phyloP scores from a whole-genome alignment of 2,888 invertebrate species.

The Pandemis heparana region DNA sequence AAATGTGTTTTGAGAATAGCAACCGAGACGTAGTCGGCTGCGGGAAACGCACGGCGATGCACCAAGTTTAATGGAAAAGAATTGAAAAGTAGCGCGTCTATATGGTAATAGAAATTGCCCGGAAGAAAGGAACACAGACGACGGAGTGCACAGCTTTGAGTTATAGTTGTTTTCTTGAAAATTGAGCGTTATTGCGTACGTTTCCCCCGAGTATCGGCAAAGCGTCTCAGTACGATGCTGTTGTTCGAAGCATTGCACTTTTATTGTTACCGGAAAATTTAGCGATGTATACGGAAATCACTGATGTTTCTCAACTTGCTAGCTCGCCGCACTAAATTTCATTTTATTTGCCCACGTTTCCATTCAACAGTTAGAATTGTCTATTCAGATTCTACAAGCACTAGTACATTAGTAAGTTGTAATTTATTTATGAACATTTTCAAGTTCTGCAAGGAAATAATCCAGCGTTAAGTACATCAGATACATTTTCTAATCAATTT shows the following conservation, averaged over 20 bases:
- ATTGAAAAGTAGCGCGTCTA: constrained; percentile 86
- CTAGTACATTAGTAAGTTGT: not conserved
- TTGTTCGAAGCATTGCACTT: constrained; percentile 56
- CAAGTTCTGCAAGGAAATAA: constrained; percentile 1
- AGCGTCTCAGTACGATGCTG: constrained; percentile 51
- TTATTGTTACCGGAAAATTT: constrained; percentile 71
- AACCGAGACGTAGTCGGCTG: constrained; percentile 65
- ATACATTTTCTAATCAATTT: constrained; percentile 45
- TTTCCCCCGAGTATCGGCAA: constrained; percentile 64
- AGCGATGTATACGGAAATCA: constrained; percentile 69
- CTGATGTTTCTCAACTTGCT: constrained; percentile 63
- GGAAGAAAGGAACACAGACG: constrained; percentile 84
- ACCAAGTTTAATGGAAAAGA: constrained; percentile 86
- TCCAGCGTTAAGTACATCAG: not conserved
- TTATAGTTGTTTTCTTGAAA: constrained; percentile 83
- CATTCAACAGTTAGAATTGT: constrained; percentile 1
- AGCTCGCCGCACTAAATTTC: constrained; percentile 50
- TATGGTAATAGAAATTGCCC: constrained; percentile 86
- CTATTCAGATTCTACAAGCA: constrained; percentile 24
- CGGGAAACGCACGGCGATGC: constrained; percentile 80
- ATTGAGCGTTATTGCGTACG: constrained; percentile 82
- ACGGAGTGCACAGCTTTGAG: constrained; percentile 81
- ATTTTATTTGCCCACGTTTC: constrained; percentile 51
- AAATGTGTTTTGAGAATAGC: constrained; percentile 82
- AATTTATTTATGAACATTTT: not conserved